Evolutionary conservation across 2,113 vertebrate genomes (phyloP).

Genomic region (Haemorhous mexicanus): DNA sequence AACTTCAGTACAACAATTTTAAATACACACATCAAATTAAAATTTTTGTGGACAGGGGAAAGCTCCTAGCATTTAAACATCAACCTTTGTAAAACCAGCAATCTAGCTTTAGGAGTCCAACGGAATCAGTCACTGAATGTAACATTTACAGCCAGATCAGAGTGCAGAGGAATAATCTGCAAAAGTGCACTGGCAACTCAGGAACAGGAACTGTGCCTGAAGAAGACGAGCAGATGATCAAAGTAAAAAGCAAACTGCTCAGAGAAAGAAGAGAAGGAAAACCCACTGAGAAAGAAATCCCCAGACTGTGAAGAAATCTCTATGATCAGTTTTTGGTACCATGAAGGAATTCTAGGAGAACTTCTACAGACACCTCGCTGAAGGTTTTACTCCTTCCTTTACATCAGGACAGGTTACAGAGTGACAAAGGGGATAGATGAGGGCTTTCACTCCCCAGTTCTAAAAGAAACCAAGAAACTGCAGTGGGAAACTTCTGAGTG

Average conservation of each 20-base stretch:
- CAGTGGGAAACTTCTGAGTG: not conserved
- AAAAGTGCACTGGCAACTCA: not conserved
- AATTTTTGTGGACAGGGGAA: not conserved
- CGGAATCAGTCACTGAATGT: not conserved
- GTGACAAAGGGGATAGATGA: not conserved
- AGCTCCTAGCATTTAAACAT: not conserved
- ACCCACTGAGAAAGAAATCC: not conserved
- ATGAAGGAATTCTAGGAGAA: not conserved
- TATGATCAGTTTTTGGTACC: not conserved
- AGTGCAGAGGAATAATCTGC: not conserved
- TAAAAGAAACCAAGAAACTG: not conserved
- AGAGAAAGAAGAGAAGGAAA: not conserved
- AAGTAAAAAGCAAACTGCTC: not conserved
- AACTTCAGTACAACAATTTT: not conserved
- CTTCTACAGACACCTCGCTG: not conserved
- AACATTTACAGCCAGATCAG: not conserved
- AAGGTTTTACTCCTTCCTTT: not conserved
- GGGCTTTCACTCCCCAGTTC: not conserved
- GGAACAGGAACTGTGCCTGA: rapidly evolving
- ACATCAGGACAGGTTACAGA: not conserved
- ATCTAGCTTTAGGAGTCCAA: not conserved
- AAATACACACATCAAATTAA: not conserved
- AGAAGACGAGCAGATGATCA: not conserved
- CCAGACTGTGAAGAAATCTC: not conserved
- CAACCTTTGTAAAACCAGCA: not conserved